Percentiles rank a stretch among this genome's conserved stretches.
These are phyloP conservation scores for Eudyptes chrysolophus DNA, from an alignment of 2,113 vertebrate genomes.

Conservation along the genomic window DNA sequence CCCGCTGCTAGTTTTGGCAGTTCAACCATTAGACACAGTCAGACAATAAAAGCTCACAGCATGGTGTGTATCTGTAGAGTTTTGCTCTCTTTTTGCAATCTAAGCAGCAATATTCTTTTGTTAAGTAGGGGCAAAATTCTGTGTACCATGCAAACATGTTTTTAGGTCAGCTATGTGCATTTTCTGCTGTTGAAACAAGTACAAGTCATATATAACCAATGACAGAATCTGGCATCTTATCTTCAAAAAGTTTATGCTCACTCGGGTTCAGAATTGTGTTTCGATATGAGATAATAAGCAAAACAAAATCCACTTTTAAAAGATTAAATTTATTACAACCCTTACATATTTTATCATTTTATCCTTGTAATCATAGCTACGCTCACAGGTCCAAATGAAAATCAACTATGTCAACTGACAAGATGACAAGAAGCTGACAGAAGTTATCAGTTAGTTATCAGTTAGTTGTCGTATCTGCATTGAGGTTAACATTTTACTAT, in stretches of 20 bases:
- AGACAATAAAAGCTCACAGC: constrained; percentile 55
- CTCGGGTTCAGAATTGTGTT: neutral
- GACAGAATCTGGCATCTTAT: neutral
- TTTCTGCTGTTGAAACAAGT: neutral
- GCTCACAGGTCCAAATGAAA: neutral
- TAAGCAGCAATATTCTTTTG: neutral
- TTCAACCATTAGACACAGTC: neutral
- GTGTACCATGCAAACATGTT: neutral
- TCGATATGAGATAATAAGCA: neutral
- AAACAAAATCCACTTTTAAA: neutral
- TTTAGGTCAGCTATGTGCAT: neutral
- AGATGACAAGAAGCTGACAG: neutral
- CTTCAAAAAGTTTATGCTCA: neutral
- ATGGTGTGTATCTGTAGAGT: neutral
- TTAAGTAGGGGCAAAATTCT: neutral
- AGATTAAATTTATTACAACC: neutral
- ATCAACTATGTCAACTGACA: neutral
- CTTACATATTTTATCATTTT: neutral
- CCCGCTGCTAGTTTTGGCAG: constrained; percentile 33
- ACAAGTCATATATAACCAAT: neutral
- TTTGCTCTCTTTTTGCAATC: neutral
- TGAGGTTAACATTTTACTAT: neutral
- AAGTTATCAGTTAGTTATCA: neutral
- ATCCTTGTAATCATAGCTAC: neutral
- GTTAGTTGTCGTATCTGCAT: neutral